Evolutionary conservation across 1,140 invertebrate genomes (phyloP), one percentile per base, ranked within the genome.

Genomic region (Ceratitis capitata): DNA sequence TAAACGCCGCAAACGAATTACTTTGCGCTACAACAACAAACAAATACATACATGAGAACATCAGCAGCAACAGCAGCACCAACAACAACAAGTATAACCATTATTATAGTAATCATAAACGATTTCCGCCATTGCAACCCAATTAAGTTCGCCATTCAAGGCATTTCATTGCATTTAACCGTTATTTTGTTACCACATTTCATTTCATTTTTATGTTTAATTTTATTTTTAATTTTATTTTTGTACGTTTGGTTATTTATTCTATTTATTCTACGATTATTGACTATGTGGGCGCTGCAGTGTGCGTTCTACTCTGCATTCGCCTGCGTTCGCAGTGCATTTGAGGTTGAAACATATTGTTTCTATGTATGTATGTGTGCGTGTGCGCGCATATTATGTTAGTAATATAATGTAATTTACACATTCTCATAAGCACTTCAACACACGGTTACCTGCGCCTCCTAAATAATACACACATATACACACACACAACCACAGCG

Each of bases 81-180:
- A n/a, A n/a, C n/a, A 16, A 74, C 78, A 82, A 35, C 78, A 29
- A 49, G 1, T 26, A 45, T 9, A 42, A 82, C 78, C 39, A 69
- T 69, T 69, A 69, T 69, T 69, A 69, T 32, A 35, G 61, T 69
- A 69, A 69, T 69, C 61, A 69, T 69, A 69, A 69, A 69, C 61
- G 61, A 69, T 69, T 69, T 69, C 61, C 32, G 32, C 32, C 61
- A 69, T 69, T 69, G 32, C 61, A 69, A 69, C 61, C 61, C 61
- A 69, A 69, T 69, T 69, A 69, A 69, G 61, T 69, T 3, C 61
- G 61, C 61, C 61, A 69, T 69, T 69, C 61, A 69, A 69, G 14
- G 39, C 12, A 39, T 69, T n/a, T 69, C 61, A 69, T 69, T 69
- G 10, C 61, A 32, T 69, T 69, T 69, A 35, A 69, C 23, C 51